Evolutionary conservation across 2,113 vertebrate species (phyloP), one percentile per base, ranked within the genome.

Genomic region (Lophochroa leadbeateri): DNA sequence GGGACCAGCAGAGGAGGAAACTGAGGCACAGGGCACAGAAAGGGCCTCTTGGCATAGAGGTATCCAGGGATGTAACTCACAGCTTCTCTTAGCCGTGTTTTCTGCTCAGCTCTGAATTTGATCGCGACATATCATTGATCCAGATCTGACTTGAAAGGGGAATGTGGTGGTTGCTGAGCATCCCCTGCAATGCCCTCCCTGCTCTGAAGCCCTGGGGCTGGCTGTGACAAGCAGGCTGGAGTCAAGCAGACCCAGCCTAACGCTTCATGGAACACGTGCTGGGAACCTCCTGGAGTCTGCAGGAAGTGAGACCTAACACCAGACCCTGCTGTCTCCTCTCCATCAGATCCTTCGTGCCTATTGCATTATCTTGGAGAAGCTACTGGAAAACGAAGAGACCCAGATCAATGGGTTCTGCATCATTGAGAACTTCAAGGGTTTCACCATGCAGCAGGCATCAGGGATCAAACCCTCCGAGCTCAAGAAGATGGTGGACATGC

Each of bases 401-500:
- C 99, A 99, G 92, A 99, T 99, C 82, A 99, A 99, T 0, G 99
- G 99, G 65, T 99, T 99, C 92, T 99, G 99, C 92, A 99, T 99
- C 86, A 96, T 99, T 4, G 99, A 99, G 96, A 99, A 99, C 86
- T 99, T 99, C 95, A 99, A 98, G 94, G 99, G 99, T 95, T 99
- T 99, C 94, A 99, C 99, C 87, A 99, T 99, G 99, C 99, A 99
- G 97, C 99, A 99, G 65, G 99, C 99, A 0, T 99, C 99, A 0
- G 99, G 99, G 27, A 99, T 99, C 68, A 99, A 99, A 87, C 98
- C 99, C 12, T 98, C 98, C 0, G 99, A 99, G 91, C 99, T 99
- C 72, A 99, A 99, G 98, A 99, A 99, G 98, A 99, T 99, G 99
- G 99, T 99, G 98, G 99, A 99, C 97, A 99, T 99, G 99, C 97